phyloP scores from a whole-genome alignment of 1,140 invertebrate genomes.

The Bombus sylvicola region DNA sequence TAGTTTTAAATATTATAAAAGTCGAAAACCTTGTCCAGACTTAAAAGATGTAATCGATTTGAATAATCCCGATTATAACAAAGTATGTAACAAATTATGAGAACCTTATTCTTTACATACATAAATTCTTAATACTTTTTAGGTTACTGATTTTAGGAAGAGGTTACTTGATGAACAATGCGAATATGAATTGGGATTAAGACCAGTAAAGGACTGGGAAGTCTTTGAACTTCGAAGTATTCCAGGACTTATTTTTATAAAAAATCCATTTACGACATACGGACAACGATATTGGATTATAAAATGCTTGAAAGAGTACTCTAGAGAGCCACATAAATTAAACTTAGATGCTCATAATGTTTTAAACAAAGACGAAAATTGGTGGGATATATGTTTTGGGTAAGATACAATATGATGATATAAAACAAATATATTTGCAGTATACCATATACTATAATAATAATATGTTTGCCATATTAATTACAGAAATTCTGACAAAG shows the following conservation, averaged over 20 bases:
- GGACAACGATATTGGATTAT: conserved; percentile 93
- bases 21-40: conserved; percentile 81
- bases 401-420: conserved; percentile 58
- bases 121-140: conserved; percentile 46
- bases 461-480: conserved; percentile 13
- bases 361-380: conserved; percentile 77
- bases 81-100: conserved; percentile 57
- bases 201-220: conserved; percentile 83
- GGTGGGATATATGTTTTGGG: conserved; percentile 81
- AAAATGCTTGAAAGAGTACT: conserved; percentile 90
- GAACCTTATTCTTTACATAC: neutral
- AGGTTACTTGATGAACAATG: conserved; percentile 33
- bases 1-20: conserved; percentile 86
- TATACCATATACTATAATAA: neutral
- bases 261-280: conserved; percentile 90
- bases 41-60: conserved; percentile 83
- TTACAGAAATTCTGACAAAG: conserved; percentile 63
- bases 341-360: conserved; percentile 88
- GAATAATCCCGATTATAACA: conserved; percentile 48
- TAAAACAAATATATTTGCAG: neutral
- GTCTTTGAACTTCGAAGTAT: conserved; percentile 83
- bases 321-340: conserved; percentile 89
- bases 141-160: conserved; percentile 71
- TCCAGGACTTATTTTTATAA: conserved; percentile 90
- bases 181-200: conserved; percentile 80